phyloP scores from a whole-genome alignment of 2,113 vertebrate genomes.

The Callipepla californica region DNA sequence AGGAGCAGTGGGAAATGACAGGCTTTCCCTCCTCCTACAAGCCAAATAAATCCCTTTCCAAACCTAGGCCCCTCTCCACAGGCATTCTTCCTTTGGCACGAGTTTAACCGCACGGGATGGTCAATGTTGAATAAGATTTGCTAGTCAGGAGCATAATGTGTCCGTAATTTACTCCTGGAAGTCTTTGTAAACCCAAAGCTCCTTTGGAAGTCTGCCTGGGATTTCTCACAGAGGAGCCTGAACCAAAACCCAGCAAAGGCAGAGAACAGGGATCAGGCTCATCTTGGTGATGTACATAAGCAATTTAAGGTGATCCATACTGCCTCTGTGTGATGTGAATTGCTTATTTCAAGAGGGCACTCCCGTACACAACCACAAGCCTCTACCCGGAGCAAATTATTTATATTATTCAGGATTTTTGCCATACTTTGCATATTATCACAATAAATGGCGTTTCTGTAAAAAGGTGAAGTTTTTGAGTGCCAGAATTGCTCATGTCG shows the following conservation, averaged over 20 bases:
- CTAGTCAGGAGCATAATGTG: neutral
- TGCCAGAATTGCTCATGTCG: slow-evolving; percentile 1
- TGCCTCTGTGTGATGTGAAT: neutral
- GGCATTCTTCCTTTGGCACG: neutral
- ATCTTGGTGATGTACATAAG: neutral
- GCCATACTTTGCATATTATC: neutral
- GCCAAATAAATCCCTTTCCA: neutral
- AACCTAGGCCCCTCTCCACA: fast-evolving
- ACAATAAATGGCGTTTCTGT: slow-evolving; percentile 38
- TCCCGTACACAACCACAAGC: neutral
- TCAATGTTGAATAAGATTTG: neutral
- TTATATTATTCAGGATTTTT: slow-evolving; percentile 31
- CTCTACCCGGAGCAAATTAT: neutral
- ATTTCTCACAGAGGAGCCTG: neutral
- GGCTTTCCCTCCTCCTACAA: neutral
- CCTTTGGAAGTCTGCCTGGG: neutral
- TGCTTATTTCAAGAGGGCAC: neutral
- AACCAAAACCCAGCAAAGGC: neutral
- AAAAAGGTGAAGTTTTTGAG: slow-evolving; percentile 30
- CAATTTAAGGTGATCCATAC: neutral
- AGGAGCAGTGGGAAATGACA: neutral
- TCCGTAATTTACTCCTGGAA: neutral
- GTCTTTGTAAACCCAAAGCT: neutral
- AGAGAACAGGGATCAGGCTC: neutral
- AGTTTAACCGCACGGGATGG: neutral